Conservation (phyloP, 2,113 vertebrate genomes). For the Orycteropus afer region DNA sequence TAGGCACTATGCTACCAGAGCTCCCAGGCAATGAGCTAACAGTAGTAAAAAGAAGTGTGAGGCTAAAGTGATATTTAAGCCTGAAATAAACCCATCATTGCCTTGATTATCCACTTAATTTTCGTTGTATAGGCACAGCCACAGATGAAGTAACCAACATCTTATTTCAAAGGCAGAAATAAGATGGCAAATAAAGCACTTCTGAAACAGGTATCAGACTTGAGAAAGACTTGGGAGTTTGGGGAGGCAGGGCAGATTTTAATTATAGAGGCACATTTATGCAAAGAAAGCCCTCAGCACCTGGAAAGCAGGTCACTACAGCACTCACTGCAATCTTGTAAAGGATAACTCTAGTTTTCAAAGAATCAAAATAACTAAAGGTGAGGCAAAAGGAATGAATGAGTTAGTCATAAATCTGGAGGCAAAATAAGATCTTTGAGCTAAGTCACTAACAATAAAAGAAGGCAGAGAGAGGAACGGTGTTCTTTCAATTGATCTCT, state of each 20-base stretch:
- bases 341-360: conserved; percentile 59
- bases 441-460: conserved; percentile 42
- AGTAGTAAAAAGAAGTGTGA: not conserved
- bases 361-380: conserved; percentile 47
- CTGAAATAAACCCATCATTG: not conserved
- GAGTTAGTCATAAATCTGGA: conserved; percentile 48
- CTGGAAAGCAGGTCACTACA: conserved; percentile 51
- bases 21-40: not conserved
- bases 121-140: conserved; percentile 39
- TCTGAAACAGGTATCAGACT: conserved; percentile 35
- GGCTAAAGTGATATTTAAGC: not conserved
- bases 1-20: too few relatives aligned
- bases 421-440: conserved; percentile 46
- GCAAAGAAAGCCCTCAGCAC: not conserved
- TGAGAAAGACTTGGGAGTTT: not conserved
- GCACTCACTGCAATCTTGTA: not conserved
- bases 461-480: not conserved
- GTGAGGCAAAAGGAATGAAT: conserved; percentile 51
- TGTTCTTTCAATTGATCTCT: not conserved
- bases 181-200: conserved; percentile 52
- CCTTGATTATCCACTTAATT: conserved; percentile 48
- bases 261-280: not conserved
- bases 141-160: conserved; percentile 40
- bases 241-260: not conserved
- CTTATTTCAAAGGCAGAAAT: conserved; percentile 33